Conservation (phyloP, 2,888 invertebrate species). For the Nemurella pictetii region DNA sequence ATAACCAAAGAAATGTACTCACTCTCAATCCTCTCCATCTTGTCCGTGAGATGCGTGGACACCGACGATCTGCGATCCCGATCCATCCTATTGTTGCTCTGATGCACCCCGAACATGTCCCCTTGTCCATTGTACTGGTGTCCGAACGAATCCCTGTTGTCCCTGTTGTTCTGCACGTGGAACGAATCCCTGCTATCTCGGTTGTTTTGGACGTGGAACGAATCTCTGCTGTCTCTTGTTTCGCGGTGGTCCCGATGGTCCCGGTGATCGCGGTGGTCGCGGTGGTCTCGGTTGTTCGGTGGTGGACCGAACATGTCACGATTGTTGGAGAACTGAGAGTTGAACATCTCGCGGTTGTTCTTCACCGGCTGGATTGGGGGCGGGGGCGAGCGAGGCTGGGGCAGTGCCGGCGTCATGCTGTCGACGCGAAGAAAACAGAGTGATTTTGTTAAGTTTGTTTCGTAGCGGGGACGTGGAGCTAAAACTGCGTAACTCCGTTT, state of each 20-base stretch:
- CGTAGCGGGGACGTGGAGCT: too few species aligned
- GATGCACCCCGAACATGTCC: constrained; percentile 36
- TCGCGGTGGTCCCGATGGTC: constrained; percentile 49
- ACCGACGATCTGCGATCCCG: constrained; percentile 54
- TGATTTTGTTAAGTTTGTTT: too few species aligned
- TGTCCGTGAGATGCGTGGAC: constrained; percentile 73
- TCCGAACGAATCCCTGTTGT: constrained; percentile 12
- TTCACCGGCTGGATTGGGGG: constrained; percentile 65
- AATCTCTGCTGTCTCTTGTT: constrained; percentile 46
- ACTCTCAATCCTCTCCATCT: constrained; percentile 62
- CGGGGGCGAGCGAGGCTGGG: constrained; percentile 66
- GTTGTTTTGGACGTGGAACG: constrained; percentile 51
- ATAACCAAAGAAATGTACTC: constrained; percentile 42
- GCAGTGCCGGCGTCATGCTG: constrained; percentile 48
- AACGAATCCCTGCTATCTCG: constrained; percentile 37
- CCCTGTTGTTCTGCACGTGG: constrained; percentile 19
- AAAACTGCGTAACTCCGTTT: too few species aligned
- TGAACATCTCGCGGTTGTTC: constrained; percentile 51
- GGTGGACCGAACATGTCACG: constrained; percentile 47
- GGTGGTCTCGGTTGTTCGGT: constrained; percentile 43
- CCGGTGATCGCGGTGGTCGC: constrained; percentile 50
- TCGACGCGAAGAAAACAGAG: background rate
- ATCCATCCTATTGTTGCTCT: constrained; percentile 39
- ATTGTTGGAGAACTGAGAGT: constrained; percentile 44
- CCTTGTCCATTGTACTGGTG: constrained; percentile 28